Evolutionary conservation across 2,113 vertebrate genomes (phyloP), one percentile per base, ranked within the genome.

Genomic region (Albula goreensis): DNA sequence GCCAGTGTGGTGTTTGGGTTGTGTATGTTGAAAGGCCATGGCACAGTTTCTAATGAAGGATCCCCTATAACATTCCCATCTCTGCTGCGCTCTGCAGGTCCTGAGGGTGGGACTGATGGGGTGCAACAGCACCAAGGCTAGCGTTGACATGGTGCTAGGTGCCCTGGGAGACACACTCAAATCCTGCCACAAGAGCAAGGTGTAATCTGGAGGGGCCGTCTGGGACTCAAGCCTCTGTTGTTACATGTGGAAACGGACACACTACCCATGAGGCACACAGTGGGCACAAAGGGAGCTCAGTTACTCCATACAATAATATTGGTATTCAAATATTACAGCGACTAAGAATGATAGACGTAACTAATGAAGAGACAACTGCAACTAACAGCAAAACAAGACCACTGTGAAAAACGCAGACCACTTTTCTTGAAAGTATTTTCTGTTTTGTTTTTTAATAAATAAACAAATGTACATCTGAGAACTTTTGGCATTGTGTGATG

Each of bases 91-190:
- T 80, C 89, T 82, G 88, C 90, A 99, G 98, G 97, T 99, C 83
- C 94, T 99, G 57, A 95, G 98, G n/a, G 96, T 99, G 0, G 98
- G 98, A 81, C 93, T 99, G 89, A 96, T 99, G 96, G 98, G 98
- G 88, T 96, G 94, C 93, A 99, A 99, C 89, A 97, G 97, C 0
- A 97, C 96, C 87, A 91, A 93, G 0, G 22, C 60, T 51, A 99
- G 96, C 0, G 97, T 96, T 89, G 96, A 97, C 82, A 94, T 86
- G 10, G 95, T 96, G 31, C 90, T 95, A 0, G 5, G 19, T 0
- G 97, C 97, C 83, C 92, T 99, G 90, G 92, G 17, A 3, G 97
- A 98, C 0, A 97, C 97, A 80, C 95, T 99, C 0, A 90, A 93
- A 89, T 89, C 48, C 90, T 99, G 98, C 90, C 94, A 88, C 86